Evolutionary conservation across 1,140 invertebrate species (phyloP).

Genomic region (Aphis gossypii): DNA sequence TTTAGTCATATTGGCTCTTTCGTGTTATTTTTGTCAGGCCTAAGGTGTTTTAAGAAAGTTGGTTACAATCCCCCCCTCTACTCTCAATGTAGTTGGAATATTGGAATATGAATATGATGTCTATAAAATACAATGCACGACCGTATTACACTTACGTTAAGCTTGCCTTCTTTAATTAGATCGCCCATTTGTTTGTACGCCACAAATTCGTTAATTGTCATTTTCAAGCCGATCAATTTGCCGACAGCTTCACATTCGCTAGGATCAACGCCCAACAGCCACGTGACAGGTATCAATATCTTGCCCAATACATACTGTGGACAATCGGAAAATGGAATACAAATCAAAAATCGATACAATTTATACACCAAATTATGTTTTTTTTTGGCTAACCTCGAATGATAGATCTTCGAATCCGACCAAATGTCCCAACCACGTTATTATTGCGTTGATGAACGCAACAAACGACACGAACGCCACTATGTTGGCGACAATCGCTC

Average conservation of each 20-base stretch:
- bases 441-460: slow-evolving; percentile 80
- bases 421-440: slow-evolving; percentile 81
- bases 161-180: slow-evolving; percentile 67
- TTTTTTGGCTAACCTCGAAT: slow-evolving; percentile 64
- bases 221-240: slow-evolving; percentile 85
- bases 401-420: slow-evolving; percentile 70
- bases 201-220: slow-evolving; percentile 90
- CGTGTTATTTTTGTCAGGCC: no score
- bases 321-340: not conserved
- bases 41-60: no score
- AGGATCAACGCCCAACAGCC: slow-evolving; percentile 81
- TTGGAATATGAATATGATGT: no score
- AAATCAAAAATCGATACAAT: not conserved
- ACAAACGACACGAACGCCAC: slow-evolving; percentile 90
- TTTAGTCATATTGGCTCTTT: no score
- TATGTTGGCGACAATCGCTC: slow-evolving; percentile 89
- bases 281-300: slow-evolving; percentile 85
- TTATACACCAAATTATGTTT: not conserved
- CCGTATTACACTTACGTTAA: slow-evolving; percentile 69
- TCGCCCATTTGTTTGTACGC: slow-evolving; percentile 81
- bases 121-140: no score
- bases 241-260: slow-evolving; percentile 81
- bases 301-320: slow-evolving; percentile 82
- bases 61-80: no score
- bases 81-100: no score